Evolutionary conservation across 2,797 vertebrate genomes (phyloP).

Genomic region (Melopsittacus undulatus): DNA sequence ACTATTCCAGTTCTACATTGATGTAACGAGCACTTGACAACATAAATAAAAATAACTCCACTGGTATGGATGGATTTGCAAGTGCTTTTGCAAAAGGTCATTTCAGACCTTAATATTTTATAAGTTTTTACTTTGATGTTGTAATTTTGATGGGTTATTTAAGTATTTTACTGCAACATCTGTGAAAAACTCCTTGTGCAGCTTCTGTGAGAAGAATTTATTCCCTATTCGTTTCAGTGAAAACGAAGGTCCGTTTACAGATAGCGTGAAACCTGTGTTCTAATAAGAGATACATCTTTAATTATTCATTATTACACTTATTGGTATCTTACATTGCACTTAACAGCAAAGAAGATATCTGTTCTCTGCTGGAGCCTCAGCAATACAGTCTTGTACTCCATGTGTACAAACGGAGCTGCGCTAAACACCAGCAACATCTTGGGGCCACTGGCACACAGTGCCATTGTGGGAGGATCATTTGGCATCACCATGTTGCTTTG

Average conservation of each 20-base stretch:
- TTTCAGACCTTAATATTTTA: slow-evolving; percentile 35
- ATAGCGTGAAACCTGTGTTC: slow-evolving; percentile 24
- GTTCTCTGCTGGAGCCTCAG: neutral
- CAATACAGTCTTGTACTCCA: neutral
- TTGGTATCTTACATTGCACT: slow-evolving; percentile 31
- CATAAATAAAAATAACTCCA: neutral
- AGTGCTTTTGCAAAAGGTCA: neutral
- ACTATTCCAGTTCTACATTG: neutral
- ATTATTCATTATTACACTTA: slow-evolving; percentile 65
- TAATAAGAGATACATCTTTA: slow-evolving; percentile 53
- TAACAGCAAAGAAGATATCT: neutral
- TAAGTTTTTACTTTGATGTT: neutral
- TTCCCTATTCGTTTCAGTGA: neutral
- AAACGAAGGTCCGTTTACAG: neutral
- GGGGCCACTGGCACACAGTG: accelerated
- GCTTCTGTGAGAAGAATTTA: neutral
- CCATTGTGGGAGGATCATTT: neutral
- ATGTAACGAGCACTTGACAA: neutral
- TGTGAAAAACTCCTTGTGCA: neutral
- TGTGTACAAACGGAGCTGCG: accelerated
- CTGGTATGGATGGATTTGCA: neutral
- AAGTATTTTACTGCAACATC: slow-evolving; percentile 9
- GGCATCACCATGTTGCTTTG: neutral
- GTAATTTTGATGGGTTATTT: slow-evolving; percentile 17
- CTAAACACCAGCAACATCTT: neutral